Conservation (phyloP, 1,140 invertebrate species). For the Daktulosphaira vitifoliae region DNA sequence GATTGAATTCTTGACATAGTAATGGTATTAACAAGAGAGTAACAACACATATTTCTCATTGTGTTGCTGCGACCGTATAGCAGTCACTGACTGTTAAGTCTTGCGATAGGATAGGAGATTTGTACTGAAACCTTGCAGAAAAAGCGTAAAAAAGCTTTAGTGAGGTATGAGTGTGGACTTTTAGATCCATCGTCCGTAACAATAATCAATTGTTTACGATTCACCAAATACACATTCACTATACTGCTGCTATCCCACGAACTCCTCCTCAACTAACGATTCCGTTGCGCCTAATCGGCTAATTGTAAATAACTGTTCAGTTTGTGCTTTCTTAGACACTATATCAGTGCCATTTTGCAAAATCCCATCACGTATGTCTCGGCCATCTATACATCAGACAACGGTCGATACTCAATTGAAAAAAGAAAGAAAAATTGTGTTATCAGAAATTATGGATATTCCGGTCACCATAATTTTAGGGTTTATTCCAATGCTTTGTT, state of each 20-base stretch:
- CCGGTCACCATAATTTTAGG: not conserved
- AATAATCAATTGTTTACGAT: conserved; percentile 28
- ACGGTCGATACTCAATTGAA: not conserved
- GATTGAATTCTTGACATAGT: too few relatives aligned
- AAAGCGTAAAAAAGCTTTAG: too few relatives aligned
- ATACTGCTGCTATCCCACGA: not conserved
- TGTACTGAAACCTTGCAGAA: too few relatives aligned
- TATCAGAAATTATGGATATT: conserved; percentile 28
- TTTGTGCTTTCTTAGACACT: too few relatives aligned
- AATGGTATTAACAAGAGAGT: too few relatives aligned
- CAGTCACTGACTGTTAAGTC: too few relatives aligned
- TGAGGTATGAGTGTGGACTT: too few relatives aligned
- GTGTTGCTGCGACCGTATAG: too few relatives aligned
- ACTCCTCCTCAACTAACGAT: not conserved
- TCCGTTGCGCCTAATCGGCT: not conserved
- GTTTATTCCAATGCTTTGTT: not conserved
- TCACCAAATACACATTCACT: not conserved
- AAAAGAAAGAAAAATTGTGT: conserved; percentile 1
- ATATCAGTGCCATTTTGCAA: not conserved
- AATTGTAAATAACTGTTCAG: conserved; percentile 19
- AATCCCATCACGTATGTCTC: conserved; percentile 10
- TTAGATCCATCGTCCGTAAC: conserved; percentile 20
- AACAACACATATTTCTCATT: too few relatives aligned
- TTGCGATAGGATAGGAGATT: too few relatives aligned
- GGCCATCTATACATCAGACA: not conserved